Evolutionary conservation across 2,113 vertebrate genomes (phyloP), one percentile per base, ranked within the genome.

Genomic region (Myotis yumanensis): DNA sequence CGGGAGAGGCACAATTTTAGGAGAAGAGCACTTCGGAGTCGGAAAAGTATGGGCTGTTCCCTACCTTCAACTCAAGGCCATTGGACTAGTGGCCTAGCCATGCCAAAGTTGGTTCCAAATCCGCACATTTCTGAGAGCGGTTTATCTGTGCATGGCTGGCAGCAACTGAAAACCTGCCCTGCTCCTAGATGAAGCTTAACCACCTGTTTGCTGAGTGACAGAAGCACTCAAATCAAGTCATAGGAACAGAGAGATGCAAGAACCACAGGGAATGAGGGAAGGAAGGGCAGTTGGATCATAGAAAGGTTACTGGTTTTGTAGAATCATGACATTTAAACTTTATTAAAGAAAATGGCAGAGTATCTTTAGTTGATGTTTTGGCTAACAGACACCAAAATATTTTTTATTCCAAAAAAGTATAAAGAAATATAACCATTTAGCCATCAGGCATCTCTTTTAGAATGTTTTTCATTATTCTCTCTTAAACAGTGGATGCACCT

Each of bases 251-350:
- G 14, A 81, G 62, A 54, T 14, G 23, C 11, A 10, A 5, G 17
- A 14, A 9, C 17, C 0, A 0, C 4, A 23, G 3, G 6, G 18
- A 3, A 4, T 0, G 18, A 11, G 16, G 4, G 22, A 0, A 23
- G 4, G 25, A 0, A 16, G 5, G 25, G 8, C 1, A 0, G 12
- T 3, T 22, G 43, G 28, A 1, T 28, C 23, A 15, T 2, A 66
- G 57, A 15, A 4, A 6, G 28, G 9, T 48, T 52, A n/a, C 37
- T 9, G 2, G 23, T 40, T 37, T 28, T 81, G 15, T 12, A 14
- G 37, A 40, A 46, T 73, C 9, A 30, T 15, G n/a, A 35, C 71
- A 25, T 43, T 86, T 75, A 35, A 20, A 87, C 10, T 76, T 57
- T 4, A 5, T 14, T 12, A 54, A 75, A 62, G 89, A 37, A 75